A percentile compares a stretch with the other conserved stretches of the same genome.
Evolutionary conservation across 2,888 invertebrate species (phyloP).

Genomic region (Abrostola triplasia): DNA sequence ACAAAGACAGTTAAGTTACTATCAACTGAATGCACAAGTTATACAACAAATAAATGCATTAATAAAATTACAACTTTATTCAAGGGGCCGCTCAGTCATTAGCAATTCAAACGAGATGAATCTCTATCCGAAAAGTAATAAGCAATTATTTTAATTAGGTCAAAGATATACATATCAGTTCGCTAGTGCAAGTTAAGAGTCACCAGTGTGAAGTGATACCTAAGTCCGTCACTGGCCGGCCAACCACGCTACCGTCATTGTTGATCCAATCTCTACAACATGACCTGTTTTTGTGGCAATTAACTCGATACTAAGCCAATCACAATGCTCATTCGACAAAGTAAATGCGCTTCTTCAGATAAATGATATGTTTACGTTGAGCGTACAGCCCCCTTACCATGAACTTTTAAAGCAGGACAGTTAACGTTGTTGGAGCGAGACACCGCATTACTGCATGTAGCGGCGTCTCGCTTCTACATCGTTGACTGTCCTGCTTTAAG

Average conservation of each 20-base stretch:
- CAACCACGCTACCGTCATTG: too few species aligned
- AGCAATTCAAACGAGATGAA: not conserved
- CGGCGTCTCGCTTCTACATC: too few species aligned
- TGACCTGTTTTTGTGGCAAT: too few species aligned
- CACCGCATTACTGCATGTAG: too few species aligned
- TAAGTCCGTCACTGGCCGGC: too few species aligned
- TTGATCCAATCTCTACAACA: too few species aligned
- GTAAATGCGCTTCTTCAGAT: slow-evolving; percentile 21
- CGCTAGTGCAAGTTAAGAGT: not conserved
- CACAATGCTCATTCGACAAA: slow-evolving; percentile 3
- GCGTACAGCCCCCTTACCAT: too few species aligned
- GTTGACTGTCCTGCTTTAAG: too few species aligned
- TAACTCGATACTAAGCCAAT: not conserved
- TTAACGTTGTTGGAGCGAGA: too few species aligned
- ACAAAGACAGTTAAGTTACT: slow-evolving; percentile 4
- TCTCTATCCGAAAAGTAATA: not conserved
- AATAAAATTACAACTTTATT: slow-evolving; percentile 9
- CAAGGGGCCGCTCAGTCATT: slow-evolving; percentile 12
- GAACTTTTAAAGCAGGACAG: too few species aligned
- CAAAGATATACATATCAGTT: not conserved
- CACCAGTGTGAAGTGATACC: too few species aligned
- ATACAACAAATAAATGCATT: slow-evolving; percentile 44
- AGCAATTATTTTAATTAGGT: slow-evolving; percentile 4
- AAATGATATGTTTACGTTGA: slow-evolving; percentile 60
- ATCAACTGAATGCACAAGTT: slow-evolving; percentile 17